Base-by-base conservation (phyloP, 2,888 invertebrate genomes). In the Dioctria rufipes region DNA sequence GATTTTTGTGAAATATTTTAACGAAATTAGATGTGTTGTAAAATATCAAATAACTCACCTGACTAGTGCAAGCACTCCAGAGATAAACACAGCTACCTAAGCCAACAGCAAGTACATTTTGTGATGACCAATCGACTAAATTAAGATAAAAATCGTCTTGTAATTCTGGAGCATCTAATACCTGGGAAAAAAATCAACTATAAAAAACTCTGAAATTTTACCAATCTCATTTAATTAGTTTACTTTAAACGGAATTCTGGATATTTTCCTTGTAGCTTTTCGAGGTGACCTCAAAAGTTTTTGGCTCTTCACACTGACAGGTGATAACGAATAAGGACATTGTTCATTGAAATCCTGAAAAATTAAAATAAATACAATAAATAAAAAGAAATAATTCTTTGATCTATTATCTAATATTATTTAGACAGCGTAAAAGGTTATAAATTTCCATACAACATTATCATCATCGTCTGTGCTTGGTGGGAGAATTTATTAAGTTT, bases 121-220 rank as follows among this genome's bases (percentile, higher is more conserved):
- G 98, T 77, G 98, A 96, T 4, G 98, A 98, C 99, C 99, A 99
- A 89, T 99, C 99, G 51, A 99, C 99, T 83, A 99, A 92, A 90
- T 99, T 99, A 84, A 99, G 90, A 89, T 98, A 98, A 91, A 99
- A 99, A 90, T 99, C 99, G 90, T 99, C 99, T 90, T 99, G 89
- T 80, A 89, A 84, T 81, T 89, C 89, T 25, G 89, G 88, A 40
- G 88, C 89, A 85, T 88, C 89, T 82, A 89, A 85, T 60, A 87
- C 87, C 86, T 87, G 61, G 25, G 63, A 83, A 87, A 95, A 78
- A 49, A 49, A 11, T 54, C 37, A 9, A 43, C 40, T 63, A 49
- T 39, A 69, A 69, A 67, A 6, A 25, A 75, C 6, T n/a, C 11
- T 40, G 3, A 2, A 65, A 49, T 13, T 46, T 43, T 46, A n/a